Conservation (phyloP, 2,113 vertebrate genomes). For the Scopus umbretta region DNA sequence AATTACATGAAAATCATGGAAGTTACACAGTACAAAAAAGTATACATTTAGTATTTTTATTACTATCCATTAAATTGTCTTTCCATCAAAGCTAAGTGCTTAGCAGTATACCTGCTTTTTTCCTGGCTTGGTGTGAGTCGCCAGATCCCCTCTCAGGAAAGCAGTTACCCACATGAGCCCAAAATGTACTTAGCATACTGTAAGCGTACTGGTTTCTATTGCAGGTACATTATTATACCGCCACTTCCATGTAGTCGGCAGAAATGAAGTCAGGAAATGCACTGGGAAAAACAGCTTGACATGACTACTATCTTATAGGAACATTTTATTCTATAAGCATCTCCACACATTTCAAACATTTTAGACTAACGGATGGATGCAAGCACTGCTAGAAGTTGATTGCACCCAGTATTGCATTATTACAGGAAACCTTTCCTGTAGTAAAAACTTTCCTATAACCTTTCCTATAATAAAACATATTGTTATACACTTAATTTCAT, state of each 20-base stretch:
- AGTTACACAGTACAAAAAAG: neutral
- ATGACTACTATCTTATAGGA: neutral
- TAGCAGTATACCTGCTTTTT: neutral
- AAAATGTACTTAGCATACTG: neutral
- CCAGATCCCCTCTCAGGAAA: neutral
- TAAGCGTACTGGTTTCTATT: neutral
- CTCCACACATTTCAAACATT: neutral
- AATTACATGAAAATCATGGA: neutral
- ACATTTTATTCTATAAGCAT: neutral
- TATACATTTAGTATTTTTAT: neutral
- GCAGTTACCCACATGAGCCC: neutral
- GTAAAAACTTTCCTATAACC: neutral
- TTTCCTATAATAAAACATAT: neutral
- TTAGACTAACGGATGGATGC: neutral
- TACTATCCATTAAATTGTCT: neutral
- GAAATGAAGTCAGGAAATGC: neutral
- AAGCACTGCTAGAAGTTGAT: neutral
- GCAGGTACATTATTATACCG: neutral
- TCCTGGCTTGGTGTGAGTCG: neutral
- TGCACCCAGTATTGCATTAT: neutral
- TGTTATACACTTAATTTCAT: neutral
- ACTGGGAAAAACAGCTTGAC: neutral
- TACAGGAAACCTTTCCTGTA: neutral
- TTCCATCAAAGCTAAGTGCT: neutral
- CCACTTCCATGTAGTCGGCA: neutral